Percentiles rank a stretch among this genome's conserved stretches.
Evolutionary conservation across 2,113 vertebrate species (phyloP).

Genomic region (Sylvietta virens): DNA sequence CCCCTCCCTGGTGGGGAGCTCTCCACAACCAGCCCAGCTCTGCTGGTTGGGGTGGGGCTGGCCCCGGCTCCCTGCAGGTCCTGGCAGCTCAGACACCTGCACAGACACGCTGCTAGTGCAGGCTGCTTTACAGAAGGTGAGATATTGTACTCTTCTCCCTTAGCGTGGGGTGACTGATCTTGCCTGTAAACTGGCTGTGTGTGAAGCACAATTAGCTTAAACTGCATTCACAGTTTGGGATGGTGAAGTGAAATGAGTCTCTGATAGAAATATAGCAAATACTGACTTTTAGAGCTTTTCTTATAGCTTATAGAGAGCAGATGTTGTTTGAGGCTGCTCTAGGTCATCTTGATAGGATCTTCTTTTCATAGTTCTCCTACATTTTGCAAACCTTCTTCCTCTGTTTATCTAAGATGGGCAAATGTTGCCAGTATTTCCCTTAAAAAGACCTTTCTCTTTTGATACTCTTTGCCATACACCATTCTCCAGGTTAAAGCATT

Average conservation of each 20-base stretch:
- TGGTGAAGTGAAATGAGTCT: not conserved
- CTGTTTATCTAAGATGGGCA: not conserved
- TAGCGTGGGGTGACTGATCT: not conserved
- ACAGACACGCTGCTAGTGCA: not conserved
- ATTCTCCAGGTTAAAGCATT: not conserved
- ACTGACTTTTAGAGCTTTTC: not conserved
- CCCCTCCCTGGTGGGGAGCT: not conserved
- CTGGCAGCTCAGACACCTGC: not conserved
- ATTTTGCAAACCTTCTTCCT: not conserved
- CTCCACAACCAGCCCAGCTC: fast-evolving
- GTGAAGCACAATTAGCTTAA: not conserved
- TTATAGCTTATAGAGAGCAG: not conserved
- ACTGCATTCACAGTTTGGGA: not conserved
- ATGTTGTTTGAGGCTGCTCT: not conserved
- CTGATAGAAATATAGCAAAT: not conserved
- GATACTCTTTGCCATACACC: not conserved
- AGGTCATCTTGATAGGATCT: not conserved
- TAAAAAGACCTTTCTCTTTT: not conserved
- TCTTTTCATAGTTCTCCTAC: not conserved
- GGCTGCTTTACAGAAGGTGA: not conserved
- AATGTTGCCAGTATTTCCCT: not conserved
- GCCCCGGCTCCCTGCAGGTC: not conserved
- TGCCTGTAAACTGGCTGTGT: not conserved
- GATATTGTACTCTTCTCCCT: not conserved
- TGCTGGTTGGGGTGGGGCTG: not conserved